Conservation (phyloP, 2,113 vertebrate species). For the Sitta europaea region DNA sequence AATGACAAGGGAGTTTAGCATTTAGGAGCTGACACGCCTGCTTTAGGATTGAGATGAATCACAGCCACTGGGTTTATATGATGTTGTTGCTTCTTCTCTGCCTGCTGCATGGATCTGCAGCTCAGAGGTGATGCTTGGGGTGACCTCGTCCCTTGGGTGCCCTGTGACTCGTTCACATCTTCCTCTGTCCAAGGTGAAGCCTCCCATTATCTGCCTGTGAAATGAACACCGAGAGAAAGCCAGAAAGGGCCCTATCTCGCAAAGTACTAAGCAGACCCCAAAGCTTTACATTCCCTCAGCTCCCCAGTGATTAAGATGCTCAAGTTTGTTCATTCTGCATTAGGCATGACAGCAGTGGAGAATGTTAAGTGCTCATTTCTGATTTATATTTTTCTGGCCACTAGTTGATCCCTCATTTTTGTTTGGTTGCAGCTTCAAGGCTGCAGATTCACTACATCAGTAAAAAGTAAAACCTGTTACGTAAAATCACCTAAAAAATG, state of each 20-base stretch:
- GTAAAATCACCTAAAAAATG: not conserved
- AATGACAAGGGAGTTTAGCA: not conserved
- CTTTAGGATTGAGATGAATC: not conserved
- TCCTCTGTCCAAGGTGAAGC: not conserved
- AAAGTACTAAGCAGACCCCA: not conserved
- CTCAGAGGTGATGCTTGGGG: not conserved
- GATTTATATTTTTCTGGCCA: not conserved
- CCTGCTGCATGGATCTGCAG: not conserved
- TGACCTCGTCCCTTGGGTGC: not conserved
- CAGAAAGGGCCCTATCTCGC: accelerated
- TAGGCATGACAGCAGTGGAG: not conserved
- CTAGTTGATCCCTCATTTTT: not conserved
- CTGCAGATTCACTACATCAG: not conserved
- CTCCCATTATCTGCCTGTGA: not conserved
- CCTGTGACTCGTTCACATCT: not conserved
- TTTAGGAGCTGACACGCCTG: not conserved
- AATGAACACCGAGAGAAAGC: accelerated
- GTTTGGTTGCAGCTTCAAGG: not conserved
- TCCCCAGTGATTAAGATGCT: not conserved
- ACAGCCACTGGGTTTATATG: not conserved
- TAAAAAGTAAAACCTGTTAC: not conserved
- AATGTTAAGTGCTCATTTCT: not conserved
- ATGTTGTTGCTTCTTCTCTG: not conserved
- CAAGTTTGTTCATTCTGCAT: not conserved
- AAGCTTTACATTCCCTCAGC: not conserved